A percentile compares a stretch with the other conserved stretches of the same genome.
Conservation (phyloP, 2,888 invertebrate species). For the Eulithis prunata region DNA sequence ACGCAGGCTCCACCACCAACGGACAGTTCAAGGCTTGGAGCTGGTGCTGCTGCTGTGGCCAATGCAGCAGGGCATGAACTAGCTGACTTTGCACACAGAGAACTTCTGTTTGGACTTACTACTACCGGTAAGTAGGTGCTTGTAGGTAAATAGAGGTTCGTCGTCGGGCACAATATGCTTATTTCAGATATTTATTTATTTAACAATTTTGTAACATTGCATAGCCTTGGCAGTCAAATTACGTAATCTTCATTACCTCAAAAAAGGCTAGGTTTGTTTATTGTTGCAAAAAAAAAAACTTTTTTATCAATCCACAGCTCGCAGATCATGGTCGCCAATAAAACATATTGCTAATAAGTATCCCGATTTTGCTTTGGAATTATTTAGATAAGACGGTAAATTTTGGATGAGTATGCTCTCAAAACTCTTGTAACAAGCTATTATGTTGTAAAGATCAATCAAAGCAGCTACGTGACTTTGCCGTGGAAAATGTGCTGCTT, state of each 20-base stretch:
- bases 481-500: not conserved
- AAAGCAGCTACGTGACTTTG: slow-evolving; percentile 1
- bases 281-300: no score
- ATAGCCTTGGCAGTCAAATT: no score
- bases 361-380: not conserved
- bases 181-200: no score
- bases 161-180: no score
- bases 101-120: slow-evolving; percentile 93
- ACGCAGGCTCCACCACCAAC: slow-evolving; percentile 83
- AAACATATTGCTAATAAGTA: no score
- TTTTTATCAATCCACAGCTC: no score
- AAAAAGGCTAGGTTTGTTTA: no score
- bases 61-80: slow-evolving; percentile 91
- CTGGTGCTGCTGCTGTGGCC: slow-evolving; percentile 86
- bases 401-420: not conserved
- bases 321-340: no score
- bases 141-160: no score
- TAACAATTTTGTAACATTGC: no score
- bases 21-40: slow-evolving; percentile 76
- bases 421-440: slow-evolving; percentile 1
- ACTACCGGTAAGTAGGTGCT: slow-evolving; percentile 80
- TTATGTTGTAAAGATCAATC: slow-evolving; percentile 15
- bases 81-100: slow-evolving; percentile 92
- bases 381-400: not conserved
- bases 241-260: no score